phyloP scores from a whole-genome alignment of 2,797 vertebrate genomes.

The Crocidura indochinensis region DNA sequence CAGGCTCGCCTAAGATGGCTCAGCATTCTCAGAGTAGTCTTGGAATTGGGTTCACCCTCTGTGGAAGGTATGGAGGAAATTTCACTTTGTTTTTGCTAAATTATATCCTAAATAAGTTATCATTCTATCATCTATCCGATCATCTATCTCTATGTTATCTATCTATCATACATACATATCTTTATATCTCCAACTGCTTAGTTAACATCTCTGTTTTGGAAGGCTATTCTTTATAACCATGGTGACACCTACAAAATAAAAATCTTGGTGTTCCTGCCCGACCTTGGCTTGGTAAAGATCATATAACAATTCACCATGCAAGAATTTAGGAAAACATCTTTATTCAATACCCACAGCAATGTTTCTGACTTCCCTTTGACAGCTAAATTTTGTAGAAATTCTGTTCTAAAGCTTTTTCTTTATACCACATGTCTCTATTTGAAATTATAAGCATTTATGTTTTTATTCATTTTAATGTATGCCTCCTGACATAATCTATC shows the following conservation, averaged over 20 bases:
- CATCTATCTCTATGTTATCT: too few relatives aligned
- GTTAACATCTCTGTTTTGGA: neutral
- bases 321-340: neutral
- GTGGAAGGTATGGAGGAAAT: constrained; percentile 87
- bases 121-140: too few relatives aligned
- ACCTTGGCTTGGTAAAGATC: neutral
- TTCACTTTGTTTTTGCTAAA: neutral
- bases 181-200: neutral
- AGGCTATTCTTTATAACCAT: neutral
- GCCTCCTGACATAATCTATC: neutral
- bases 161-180: too few relatives aligned
- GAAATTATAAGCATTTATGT: neutral
- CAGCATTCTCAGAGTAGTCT: constrained; percentile 91
- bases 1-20: constrained; percentile 92
- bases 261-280: neutral
- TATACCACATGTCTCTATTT: neutral
- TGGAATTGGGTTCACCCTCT: constrained; percentile 88
- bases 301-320: neutral
- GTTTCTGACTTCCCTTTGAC: neutral
- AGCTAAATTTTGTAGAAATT: too few relatives aligned
- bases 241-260: neutral
- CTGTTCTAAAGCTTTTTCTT: constrained; percentile 29
- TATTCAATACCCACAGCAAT: neutral
- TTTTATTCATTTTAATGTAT: neutral
- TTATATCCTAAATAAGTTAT: neutral